Evolutionary conservation across 2,113 vertebrate genomes (phyloP).

Genomic region (Indicator indicator): DNA sequence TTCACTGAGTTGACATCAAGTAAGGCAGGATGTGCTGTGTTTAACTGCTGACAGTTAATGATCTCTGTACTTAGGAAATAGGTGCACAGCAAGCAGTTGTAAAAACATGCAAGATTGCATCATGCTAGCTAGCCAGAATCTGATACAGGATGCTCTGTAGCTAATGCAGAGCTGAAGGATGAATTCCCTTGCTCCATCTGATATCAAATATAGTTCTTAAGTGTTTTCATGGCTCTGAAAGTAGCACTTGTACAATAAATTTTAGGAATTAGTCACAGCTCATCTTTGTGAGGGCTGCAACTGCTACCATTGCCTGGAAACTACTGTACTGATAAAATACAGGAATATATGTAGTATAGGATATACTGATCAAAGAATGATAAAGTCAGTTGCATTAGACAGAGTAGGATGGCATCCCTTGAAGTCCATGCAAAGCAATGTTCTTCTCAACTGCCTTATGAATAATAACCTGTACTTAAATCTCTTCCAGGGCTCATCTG

Average conservation of each 20-base stretch:
- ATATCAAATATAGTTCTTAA: background rate
- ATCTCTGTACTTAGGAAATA: background rate
- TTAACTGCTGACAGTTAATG: background rate
- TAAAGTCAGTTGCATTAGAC: background rate
- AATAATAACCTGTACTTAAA: constrained; percentile 8
- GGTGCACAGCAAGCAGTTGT: background rate
- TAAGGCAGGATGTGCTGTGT: background rate
- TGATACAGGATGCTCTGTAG: background rate
- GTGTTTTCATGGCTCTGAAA: background rate
- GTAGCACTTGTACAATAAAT: background rate
- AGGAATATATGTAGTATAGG: background rate
- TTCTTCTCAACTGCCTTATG: background rate
- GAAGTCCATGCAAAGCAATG: background rate
- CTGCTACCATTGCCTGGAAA: background rate
- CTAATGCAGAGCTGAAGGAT: background rate
- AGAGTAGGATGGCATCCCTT: background rate
- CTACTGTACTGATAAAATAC: background rate
- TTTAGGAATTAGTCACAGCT: background rate
- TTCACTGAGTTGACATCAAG: background rate
- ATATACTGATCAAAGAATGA: background rate
- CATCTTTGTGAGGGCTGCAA: background rate
- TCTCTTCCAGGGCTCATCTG: constrained; percentile 89
- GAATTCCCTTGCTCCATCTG: background rate
- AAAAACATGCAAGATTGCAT: constrained; percentile 13
- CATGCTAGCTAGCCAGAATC: background rate